Percentiles rank a stretch among this genome's conserved stretches.
These are phyloP conservation scores for Lepus americanus DNA, from an alignment of 2,113 vertebrate genomes.

Conservation along the genomic window DNA sequence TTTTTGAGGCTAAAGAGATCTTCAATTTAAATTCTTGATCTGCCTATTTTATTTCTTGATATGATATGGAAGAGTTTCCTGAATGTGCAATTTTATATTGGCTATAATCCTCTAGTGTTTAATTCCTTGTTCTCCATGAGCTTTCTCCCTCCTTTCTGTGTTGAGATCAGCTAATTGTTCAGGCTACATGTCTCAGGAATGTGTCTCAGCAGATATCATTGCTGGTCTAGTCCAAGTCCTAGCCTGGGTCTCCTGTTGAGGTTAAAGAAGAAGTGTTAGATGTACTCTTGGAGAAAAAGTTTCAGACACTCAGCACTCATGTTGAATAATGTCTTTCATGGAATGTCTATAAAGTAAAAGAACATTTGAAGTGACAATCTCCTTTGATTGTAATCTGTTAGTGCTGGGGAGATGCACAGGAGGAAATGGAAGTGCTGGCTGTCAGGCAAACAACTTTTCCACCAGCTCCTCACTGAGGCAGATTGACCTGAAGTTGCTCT, in stretches of 20 bases:
- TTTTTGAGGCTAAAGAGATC: not conserved
- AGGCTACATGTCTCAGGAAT: not conserved
- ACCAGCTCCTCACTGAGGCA: not conserved
- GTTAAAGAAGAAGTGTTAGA: not conserved
- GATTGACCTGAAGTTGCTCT: not conserved
- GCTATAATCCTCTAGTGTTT: not conserved
- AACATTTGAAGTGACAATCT: not conserved
- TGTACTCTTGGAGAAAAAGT: not conserved
- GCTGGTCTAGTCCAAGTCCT: not conserved
- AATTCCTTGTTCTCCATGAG: not conserved
- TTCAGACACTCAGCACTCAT: not conserved
- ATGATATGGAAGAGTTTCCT: slow-evolving; percentile 4
- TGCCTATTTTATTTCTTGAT: not conserved
- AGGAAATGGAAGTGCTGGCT: not conserved
- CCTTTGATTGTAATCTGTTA: not conserved
- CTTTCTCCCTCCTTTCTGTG: not conserved
- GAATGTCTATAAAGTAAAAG: not conserved
- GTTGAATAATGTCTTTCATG: not conserved
- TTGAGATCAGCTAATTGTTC: not conserved
- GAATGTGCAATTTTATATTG: not conserved
- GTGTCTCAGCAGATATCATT: not conserved
- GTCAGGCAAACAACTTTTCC: not conserved
- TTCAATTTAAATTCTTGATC: not conserved
- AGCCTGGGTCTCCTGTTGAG: not conserved
- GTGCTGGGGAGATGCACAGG: not conserved